Conservation (phyloP, 2,888 invertebrate genomes). For the Tipula helvola region DNA sequence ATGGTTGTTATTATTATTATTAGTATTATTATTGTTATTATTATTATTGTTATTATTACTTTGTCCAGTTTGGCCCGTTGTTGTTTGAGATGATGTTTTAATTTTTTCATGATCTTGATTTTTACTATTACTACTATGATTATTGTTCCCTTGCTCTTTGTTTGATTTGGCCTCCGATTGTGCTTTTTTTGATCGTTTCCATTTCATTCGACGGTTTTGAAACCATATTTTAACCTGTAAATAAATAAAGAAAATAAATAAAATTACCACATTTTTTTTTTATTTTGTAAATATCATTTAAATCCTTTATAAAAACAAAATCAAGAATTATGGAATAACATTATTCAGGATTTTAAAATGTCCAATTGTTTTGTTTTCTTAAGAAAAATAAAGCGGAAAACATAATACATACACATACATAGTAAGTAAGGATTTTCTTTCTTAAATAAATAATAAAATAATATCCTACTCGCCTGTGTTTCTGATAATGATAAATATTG, state of each 20-base stretch:
- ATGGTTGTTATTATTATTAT: not conserved
- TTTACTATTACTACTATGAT: not conserved
- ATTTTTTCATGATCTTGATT: constrained; percentile 4
- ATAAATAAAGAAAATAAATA: constrained; percentile 13
- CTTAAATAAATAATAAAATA: constrained; percentile 6
- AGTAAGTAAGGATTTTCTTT: not conserved
- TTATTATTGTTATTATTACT: not conserved
- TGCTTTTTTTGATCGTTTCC: constrained; percentile 95
- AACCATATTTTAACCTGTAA: constrained; percentile 95
- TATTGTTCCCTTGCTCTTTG: constrained; percentile 20
- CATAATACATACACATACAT: not conserved
- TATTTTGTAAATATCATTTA: not conserved
- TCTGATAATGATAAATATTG: constrained; percentile 95
- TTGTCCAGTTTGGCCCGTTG: not conserved
- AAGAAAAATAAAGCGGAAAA: not conserved
- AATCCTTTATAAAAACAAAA: not conserved
- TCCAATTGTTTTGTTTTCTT: not conserved
- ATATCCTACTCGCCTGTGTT: constrained; percentile 65
- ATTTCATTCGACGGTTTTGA: constrained; percentile 97
- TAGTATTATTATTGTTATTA: not conserved
- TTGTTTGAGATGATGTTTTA: not conserved
- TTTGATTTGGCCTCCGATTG: constrained; percentile 71
- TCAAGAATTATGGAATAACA: not conserved
- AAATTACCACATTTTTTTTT: constrained; percentile 6
- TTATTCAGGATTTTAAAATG: constrained; percentile 5